These are phyloP conservation scores for Caenorhabditis becei DNA, from an alignment of 2,888 invertebrate species.

Conservation along the genomic window DNA sequence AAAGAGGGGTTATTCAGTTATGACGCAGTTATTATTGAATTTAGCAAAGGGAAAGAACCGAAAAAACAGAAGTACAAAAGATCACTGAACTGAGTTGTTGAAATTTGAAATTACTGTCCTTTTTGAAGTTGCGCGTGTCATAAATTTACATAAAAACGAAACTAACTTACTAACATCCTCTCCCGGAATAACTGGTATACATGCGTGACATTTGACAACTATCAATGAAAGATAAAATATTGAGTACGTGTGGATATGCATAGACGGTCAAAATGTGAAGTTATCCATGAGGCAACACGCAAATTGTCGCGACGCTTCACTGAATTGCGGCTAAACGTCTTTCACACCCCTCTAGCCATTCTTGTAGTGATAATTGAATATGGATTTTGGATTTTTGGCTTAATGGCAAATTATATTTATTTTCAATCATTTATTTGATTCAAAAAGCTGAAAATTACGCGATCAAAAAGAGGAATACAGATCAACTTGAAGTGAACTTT, in stretches of 20 bases:
- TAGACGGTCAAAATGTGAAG: slow-evolving; percentile 57
- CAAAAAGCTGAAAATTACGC: slow-evolving; percentile 6
- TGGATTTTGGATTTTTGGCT: not conserved
- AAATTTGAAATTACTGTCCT: too few species aligned
- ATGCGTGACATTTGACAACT: slow-evolving; percentile 21
- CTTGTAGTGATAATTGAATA: not conserved
- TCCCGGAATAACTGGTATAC: slow-evolving; percentile 44
- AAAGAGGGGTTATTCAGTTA: too few species aligned
- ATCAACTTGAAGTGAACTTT: slow-evolving; percentile 59
- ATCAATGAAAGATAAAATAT: slow-evolving; percentile 30
- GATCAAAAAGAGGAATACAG: slow-evolving; percentile 26
- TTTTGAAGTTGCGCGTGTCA: too few species aligned
- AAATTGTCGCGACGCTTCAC: slow-evolving; percentile 29
- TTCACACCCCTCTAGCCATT: not conserved
- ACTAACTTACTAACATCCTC: slow-evolving; percentile 45
- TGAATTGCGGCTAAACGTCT: slow-evolving; percentile 41
- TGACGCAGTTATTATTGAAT: too few species aligned
- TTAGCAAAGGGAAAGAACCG: not conserved
- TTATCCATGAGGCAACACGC: slow-evolving; percentile 32
- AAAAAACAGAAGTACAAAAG: too few species aligned
- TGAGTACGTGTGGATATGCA: slow-evolving; percentile 53
- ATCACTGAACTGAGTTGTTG: too few species aligned
- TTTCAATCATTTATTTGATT: slow-evolving; percentile 24
- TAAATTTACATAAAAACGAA: not conserved
- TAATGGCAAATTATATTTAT: not conserved